A percentile compares a stretch with the other conserved stretches of the same genome.
Conservation (phyloP, 2,113 vertebrate species). For the human region GRCh38 chr15:82191001-82191500, state of each 20-base stretch:
- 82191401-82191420: slow-evolving; percentile 69
- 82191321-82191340: slow-evolving; percentile 2
- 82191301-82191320: slow-evolving; percentile 46
- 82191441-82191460: slow-evolving; percentile 57
- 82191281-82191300: slow-evolving; percentile 47
- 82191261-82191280: not conserved
- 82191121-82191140: not conserved
- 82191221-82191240: not conserved
- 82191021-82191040: not conserved
- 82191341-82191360: slow-evolving; percentile 67
- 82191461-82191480: slow-evolving; percentile 61
- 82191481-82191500: slow-evolving; percentile 54
- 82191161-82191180: not conserved
- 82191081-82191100: not conserved
- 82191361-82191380: slow-evolving; percentile 56
- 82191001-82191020: not conserved
- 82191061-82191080: not conserved
- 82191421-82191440: slow-evolving; percentile 56
- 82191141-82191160: not conserved
- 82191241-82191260: not conserved
- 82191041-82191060: not conserved
- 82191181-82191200: not conserved
- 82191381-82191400: slow-evolving; percentile 68
- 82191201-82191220: not conserved
- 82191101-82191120: not conserved